These are phyloP conservation scores for Chouioia cunea DNA, from an alignment of 2,888 invertebrate species.

Conservation along the genomic window DNA sequence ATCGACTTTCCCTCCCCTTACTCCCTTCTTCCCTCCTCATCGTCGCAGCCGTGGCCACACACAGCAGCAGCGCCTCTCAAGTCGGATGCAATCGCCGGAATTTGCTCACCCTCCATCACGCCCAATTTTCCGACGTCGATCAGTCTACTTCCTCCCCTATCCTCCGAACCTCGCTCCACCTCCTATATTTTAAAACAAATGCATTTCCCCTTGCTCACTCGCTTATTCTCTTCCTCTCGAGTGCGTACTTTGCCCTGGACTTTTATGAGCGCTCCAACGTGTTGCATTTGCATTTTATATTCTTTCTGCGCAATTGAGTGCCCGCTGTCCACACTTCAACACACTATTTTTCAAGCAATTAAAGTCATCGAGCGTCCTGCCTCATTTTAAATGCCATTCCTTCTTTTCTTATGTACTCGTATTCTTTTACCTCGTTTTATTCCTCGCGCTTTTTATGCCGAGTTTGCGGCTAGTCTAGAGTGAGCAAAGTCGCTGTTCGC, in stretches of 20 bases:
- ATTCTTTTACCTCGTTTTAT: no score
- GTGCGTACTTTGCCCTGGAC: conserved; percentile 6
- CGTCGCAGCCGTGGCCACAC: background rate
- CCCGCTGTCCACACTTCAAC: no score
- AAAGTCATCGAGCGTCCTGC: no score
- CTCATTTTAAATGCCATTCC: no score
- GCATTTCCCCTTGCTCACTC: background rate
- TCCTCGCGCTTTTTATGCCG: no score
- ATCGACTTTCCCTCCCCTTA: conserved; percentile 51
- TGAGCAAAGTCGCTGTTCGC: conserved; percentile 36
- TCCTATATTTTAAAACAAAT: background rate
- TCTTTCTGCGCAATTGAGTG: no score
- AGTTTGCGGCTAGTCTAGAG: conserved; percentile 6
- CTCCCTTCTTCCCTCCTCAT: no score
- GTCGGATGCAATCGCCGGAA: conserved; percentile 41
- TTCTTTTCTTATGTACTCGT: no score
- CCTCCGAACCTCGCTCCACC: background rate
- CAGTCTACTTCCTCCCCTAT: background rate
- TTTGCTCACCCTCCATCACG: conserved; percentile 15
- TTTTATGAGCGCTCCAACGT: conserved; percentile 11
- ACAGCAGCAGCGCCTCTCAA: conserved; percentile 11
- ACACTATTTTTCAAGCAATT: no score
- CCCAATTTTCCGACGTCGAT: conserved; percentile 25
- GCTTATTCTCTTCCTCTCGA: conserved; percentile 1
- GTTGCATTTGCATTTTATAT: no score